Evolutionary conservation across 2,113 vertebrate genomes (phyloP).

Genomic region (Epinephelus lanceolatus): DNA sequence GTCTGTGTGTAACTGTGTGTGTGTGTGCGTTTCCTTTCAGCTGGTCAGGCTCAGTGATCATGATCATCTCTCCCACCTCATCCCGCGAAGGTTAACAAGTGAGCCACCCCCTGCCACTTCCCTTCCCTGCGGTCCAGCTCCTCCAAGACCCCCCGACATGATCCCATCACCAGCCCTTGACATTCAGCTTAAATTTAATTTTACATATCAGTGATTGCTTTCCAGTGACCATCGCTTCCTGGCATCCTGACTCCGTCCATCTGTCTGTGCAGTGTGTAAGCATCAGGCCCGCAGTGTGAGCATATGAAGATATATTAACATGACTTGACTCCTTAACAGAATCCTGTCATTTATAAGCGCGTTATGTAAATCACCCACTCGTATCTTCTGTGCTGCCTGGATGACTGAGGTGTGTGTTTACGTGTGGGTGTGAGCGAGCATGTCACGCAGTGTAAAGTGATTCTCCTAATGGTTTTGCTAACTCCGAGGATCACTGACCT

Average conservation of each 20-base stretch:
- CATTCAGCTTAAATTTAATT: constrained; percentile 37
- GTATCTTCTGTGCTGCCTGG: constrained; percentile 34
- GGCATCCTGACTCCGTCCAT: constrained; percentile 28
- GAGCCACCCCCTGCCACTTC: constrained; percentile 22
- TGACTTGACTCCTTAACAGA: constrained; percentile 55
- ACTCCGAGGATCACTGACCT: constrained; percentile 66
- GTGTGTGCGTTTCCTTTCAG: constrained; percentile 14
- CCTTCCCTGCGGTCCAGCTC: constrained; percentile 9
- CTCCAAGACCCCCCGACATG: constrained; percentile 15
- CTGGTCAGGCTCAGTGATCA: constrained; percentile 34
- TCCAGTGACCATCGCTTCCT: constrained; percentile 27
- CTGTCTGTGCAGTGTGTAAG: constrained; percentile 23
- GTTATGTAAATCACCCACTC: constrained; percentile 62
- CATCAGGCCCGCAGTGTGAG: constrained; percentile 23
- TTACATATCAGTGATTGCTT: constrained; percentile 50
- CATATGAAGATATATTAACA: constrained; percentile 44
- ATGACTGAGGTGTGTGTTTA: constrained; percentile 60
- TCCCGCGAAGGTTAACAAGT: constrained; percentile 52
- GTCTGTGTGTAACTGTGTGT: constrained; percentile 18
- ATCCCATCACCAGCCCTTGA: constrained; percentile 33
- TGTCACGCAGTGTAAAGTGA: constrained; percentile 61
- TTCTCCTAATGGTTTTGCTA: constrained; percentile 62
- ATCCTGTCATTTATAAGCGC: constrained; percentile 46
- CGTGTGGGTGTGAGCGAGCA: constrained; percentile 50
- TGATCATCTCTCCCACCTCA: constrained; percentile 27